phyloP scores from a whole-genome alignment of 2,113 vertebrate species.

The Petromus typicus region DNA sequence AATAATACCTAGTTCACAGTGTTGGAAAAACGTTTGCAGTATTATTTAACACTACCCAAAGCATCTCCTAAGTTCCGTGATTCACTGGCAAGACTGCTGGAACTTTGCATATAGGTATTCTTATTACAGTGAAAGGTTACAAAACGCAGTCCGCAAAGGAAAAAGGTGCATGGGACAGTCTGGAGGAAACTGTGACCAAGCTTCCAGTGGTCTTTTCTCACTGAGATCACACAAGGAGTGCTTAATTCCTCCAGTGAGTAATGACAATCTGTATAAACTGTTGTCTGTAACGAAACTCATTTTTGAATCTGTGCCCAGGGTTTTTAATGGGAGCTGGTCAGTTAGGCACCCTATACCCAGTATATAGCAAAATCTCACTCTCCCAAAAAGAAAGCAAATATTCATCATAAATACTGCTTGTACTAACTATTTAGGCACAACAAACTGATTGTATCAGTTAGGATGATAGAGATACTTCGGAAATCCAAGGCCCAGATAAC shows the following conservation, averaged over 20 bases:
- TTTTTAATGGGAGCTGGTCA: constrained; percentile 37
- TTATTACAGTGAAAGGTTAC: not conserved
- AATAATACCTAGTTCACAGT: constrained; percentile 15
- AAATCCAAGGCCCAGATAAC: not conserved
- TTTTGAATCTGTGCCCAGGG: not conserved
- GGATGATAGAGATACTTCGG: not conserved
- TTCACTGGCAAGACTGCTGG: constrained; percentile 4
- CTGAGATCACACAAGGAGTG: not conserved
- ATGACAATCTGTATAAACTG: constrained; percentile 30
- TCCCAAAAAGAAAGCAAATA: constrained; percentile 25
- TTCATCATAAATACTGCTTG: constrained; percentile 14
- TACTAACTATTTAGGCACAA: not conserved
- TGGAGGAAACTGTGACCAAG: not conserved
- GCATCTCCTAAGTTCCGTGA: not conserved
- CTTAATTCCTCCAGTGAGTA: constrained; percentile 26
- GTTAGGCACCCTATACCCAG: not conserved
- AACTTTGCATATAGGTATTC: not conserved
- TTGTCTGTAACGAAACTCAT: constrained; percentile 17
- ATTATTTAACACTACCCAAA: not conserved
- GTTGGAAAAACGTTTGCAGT: not conserved
- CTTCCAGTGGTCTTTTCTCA: not conserved
- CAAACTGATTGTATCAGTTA: not conserved
- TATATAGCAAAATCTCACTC: not conserved
- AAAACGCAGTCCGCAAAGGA: constrained; percentile 41
- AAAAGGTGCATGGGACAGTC: not conserved